Evolutionary conservation across 2,113 vertebrate species (phyloP).

Genomic region (Tiliqua scincoides): DNA sequence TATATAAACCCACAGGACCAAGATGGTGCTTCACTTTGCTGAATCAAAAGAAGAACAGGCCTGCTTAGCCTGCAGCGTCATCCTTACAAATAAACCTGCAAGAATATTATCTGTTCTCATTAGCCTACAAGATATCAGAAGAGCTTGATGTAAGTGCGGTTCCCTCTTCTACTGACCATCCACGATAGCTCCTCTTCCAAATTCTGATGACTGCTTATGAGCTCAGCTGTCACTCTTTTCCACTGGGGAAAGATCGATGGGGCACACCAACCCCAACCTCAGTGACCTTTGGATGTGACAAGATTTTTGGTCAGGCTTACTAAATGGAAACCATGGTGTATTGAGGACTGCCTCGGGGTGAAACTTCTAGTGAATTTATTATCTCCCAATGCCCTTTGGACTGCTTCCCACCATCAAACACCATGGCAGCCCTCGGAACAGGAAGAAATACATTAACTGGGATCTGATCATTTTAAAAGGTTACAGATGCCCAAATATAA

Average conservation of each 20-base stretch:
- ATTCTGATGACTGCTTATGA: conserved; percentile 74
- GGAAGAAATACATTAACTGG: conserved; percentile 88
- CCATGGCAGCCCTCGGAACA: conserved; percentile 83
- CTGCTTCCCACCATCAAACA: conserved; percentile 85
- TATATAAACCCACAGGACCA: no score
- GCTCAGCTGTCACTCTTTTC: conserved; percentile 77
- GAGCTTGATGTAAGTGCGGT: conserved; percentile 12
- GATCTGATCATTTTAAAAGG: conserved; percentile 87
- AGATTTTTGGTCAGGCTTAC: conserved; percentile 82
- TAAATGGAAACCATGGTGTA: conserved; percentile 81
- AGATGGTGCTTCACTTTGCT: background rate
- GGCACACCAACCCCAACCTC: conserved; percentile 80
- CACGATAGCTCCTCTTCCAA: conserved; percentile 61
- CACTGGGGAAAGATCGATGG: conserved; percentile 78
- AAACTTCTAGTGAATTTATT: conserved; percentile 86
- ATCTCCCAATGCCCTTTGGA: conserved; percentile 85
- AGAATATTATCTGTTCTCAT: background rate
- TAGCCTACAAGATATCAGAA: conserved; percentile 43
- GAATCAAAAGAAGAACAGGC: background rate
- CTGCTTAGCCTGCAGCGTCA: background rate
- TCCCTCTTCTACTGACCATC: conserved; percentile 14
- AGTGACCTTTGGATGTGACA: conserved; percentile 85
- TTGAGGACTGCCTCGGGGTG: conserved; percentile 79
- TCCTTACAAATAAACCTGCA: background rate
- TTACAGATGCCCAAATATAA: conserved; percentile 89